Evolutionary conservation across 2,888 invertebrate genomes (phyloP).

Genomic region (Campoletis raptor): DNA sequence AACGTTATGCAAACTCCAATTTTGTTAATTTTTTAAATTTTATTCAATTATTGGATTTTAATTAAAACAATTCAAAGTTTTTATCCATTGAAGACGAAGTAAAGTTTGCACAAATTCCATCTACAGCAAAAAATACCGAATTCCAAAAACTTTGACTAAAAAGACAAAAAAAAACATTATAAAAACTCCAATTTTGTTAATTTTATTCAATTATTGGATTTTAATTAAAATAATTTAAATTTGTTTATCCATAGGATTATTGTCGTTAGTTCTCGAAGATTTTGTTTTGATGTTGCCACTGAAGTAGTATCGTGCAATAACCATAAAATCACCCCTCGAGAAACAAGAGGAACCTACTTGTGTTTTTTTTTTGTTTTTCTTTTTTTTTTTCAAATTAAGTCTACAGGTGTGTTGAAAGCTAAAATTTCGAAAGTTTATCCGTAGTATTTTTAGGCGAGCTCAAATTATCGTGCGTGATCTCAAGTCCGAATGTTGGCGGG

Average conservation of each 20-base stretch:
- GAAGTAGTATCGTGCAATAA: not conserved
- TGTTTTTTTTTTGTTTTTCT: too few species aligned
- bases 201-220: not conserved
- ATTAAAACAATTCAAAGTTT: not conserved
- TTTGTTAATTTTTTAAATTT: not conserved
- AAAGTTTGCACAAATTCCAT: not conserved
- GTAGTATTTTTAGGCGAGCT: not conserved
- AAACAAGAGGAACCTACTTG: not conserved
- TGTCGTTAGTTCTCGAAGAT: not conserved
- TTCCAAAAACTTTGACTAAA: not conserved
- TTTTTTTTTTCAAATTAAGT: not conserved
- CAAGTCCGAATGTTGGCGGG: not conserved
- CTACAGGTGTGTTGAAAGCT: not conserved
- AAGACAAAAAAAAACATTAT: not conserved
- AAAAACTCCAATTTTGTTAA: not conserved
- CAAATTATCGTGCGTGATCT: constrained; percentile 49
- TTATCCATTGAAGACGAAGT: not conserved
- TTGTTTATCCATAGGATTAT: not conserved
- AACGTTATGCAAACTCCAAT: not conserved
- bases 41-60: not conserved
- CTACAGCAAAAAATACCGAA: too few species aligned
- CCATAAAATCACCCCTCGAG: not conserved
- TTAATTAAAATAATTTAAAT: not conserved
- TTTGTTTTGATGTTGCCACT: not conserved
- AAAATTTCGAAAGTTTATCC: constrained; percentile 8